These are phyloP conservation scores for Babylonia areolata DNA, from an alignment of 1,140 invertebrate genomes.

Conservation along the genomic window DNA sequence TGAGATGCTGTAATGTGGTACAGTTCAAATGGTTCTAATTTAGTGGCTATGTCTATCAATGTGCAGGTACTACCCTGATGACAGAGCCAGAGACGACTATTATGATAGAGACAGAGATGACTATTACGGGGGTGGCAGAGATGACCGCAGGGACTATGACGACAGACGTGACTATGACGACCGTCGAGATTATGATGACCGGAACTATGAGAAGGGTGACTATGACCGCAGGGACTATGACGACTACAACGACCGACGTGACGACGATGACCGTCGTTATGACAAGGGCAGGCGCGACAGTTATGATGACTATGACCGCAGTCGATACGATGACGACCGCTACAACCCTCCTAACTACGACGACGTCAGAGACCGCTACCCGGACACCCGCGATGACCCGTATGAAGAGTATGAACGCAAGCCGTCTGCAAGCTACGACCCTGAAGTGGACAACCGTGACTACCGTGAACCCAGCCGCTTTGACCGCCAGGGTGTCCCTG, in stretches of 20 bases:
- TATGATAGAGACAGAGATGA: too few species aligned
- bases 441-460: conserved; percentile 34
- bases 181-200: conserved; percentile 44
- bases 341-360: conserved; percentile 23
- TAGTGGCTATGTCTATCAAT: too few species aligned
- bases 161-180: conserved; percentile 35
- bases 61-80: too few species aligned
- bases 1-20: too few species aligned
- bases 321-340: conserved; percentile 24
- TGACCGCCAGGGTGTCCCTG: conserved; percentile 27
- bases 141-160: conserved; percentile 9
- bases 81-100: too few species aligned
- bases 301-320: conserved; percentile 42
- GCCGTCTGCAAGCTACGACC: conserved; percentile 33
- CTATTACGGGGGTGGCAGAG: background rate
- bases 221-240: conserved; percentile 38
- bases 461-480: conserved; percentile 29
- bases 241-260: conserved; percentile 40
- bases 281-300: conserved; percentile 35
- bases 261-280: conserved; percentile 43
- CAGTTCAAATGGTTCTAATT: too few species aligned
- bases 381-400: background rate
- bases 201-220: conserved; percentile 26
- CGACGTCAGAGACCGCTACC: background rate
- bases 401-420: conserved; percentile 39